Evolutionary conservation across 2,113 vertebrate species (phyloP).

Genomic region (Phylloscopus whistleri): DNA sequence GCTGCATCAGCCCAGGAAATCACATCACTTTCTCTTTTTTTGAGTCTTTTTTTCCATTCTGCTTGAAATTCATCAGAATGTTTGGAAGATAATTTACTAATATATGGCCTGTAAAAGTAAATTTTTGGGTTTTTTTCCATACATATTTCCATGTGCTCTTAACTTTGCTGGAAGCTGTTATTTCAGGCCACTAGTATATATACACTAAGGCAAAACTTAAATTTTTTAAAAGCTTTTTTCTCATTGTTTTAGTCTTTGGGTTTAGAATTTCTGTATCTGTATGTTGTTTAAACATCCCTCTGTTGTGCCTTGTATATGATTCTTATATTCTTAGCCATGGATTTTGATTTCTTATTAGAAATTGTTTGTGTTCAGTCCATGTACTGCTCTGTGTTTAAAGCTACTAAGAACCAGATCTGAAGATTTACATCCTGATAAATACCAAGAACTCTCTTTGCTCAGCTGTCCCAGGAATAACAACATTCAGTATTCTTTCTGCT

Average conservation of each 20-base stretch:
- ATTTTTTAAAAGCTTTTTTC: not conserved
- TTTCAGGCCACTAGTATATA: not conserved
- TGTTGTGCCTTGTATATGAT: not conserved
- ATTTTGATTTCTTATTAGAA: not conserved
- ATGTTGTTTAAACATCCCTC: not conserved
- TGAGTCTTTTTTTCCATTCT: not conserved
- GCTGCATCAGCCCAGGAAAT: not conserved
- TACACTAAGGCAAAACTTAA: not conserved
- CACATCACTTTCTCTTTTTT: not conserved
- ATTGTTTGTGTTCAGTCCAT: not conserved
- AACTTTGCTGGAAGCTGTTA: not conserved
- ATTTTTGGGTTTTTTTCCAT: not conserved
- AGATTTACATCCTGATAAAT: not conserved
- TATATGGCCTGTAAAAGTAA: not conserved
- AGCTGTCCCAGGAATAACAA: not conserved
- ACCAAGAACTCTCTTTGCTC: not conserved
- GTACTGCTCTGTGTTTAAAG: not conserved
- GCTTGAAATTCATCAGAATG: not conserved
- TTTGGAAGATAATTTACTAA: not conserved
- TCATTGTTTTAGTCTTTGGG: not conserved
- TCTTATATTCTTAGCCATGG: not conserved
- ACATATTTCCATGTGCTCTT: not conserved
- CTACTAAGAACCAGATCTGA: not conserved
- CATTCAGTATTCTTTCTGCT: not conserved
- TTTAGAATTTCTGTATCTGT: not conserved